Evolutionary conservation across 1,140 invertebrate genomes (phyloP), one percentile per base, ranked within the genome.

Genomic region (Caenorhabditis remanei): DNA sequence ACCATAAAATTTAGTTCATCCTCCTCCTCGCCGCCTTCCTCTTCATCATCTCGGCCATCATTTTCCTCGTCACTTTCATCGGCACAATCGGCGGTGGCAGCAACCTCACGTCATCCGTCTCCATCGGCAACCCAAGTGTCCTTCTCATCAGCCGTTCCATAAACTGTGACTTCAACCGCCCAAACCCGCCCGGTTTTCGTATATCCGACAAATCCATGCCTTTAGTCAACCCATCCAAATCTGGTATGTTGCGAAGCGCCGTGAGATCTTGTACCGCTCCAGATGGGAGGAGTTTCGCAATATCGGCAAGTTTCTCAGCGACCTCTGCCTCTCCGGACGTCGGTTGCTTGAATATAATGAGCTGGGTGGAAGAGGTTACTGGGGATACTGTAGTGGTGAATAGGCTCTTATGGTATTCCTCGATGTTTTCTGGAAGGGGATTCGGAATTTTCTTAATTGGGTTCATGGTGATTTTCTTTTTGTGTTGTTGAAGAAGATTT

Each of bases 131-230:
- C 43, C 88, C 88, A 50, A 90, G 55, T 11, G 84, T 84, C 50
- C 90, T 56, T 32, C 85, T 82, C 53, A 90, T 87, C 32, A 90
- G 58, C 50, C 90, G 55, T 48, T 91, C 83, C 43, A 90, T 90
- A 75, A 90, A 90, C 75, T 90, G 90, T 41, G 90, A 58, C 48
- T 91, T 91, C 24, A 90, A 82, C 21, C 46, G 21, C 14, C 89
- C 88, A 63, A 91, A 90, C 84, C 88, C 90, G 43, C 90, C 90
- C 16, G 90, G 90, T 75, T 90, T 90, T 65, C 83, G 91, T 24
- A 91, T 85, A 43, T 92, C 65, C 32, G 88, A 89, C 40, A 91
- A 55, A 87, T 91, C 90, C 86, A 91, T 87, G 61, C 90, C 90
- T 83, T 90, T 83, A 5, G 90, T 89, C n/a, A 91, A 56, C 40